Evolutionary conservation across 2,113 vertebrate species (phyloP).

Genomic region (Epinephelus cyanopodus): DNA sequence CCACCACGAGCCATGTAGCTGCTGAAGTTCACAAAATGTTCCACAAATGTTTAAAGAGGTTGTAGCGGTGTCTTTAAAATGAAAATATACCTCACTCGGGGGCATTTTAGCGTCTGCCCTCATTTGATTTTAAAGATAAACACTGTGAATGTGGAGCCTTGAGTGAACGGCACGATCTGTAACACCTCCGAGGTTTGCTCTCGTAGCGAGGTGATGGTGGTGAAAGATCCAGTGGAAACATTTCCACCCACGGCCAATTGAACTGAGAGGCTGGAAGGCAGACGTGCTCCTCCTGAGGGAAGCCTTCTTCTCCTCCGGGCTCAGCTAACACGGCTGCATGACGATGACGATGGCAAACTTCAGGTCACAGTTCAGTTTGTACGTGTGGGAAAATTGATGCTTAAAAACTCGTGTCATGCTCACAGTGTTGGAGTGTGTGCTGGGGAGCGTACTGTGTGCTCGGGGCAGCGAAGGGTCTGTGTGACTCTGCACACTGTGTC

Average conservation of each 20-base stretch:
- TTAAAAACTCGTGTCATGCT: neutral
- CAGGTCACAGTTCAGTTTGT: neutral
- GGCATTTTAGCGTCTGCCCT: neutral
- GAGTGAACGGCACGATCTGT: neutral
- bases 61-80: neutral
- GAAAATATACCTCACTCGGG: neutral
- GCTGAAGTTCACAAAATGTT: neutral
- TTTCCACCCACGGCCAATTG: neutral
- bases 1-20: neutral
- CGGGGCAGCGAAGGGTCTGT: neutral
- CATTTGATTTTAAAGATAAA: neutral
- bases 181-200: neutral
- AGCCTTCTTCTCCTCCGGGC: neutral
- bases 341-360: neutral
- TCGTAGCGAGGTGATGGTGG: neutral
- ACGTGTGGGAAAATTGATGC: neutral
- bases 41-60: neutral
- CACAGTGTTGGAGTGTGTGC: too few relatives aligned
- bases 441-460: neutral
- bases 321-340: neutral
- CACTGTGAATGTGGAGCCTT: neutral
- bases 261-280: neutral
- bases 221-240: neutral
- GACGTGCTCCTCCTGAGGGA: neutral
- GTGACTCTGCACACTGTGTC: neutral